These are phyloP conservation scores for Tenthredo notha DNA, from an alignment of 2,888 invertebrate genomes.

Conservation along the genomic window DNA sequence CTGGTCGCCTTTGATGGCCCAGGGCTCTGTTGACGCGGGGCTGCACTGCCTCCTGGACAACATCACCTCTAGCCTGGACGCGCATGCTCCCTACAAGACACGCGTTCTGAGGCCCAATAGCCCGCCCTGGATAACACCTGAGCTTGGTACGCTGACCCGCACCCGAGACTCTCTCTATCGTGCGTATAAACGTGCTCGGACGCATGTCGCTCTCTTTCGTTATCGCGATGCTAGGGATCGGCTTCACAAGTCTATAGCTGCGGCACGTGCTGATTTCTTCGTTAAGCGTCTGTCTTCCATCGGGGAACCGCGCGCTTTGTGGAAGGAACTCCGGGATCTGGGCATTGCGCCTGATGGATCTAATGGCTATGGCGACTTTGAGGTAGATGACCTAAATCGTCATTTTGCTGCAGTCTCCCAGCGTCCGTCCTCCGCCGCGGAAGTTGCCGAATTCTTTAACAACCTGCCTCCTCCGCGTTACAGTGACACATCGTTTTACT, in stretches of 20 bases:
- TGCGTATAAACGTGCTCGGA: background rate
- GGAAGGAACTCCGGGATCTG: background rate
- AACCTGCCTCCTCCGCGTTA: background rate
- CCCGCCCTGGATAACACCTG: background rate
- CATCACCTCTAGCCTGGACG: background rate
- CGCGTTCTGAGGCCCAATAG: background rate
- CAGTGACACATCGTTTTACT: background rate
- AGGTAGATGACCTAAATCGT: background rate
- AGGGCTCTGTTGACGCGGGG: background rate
- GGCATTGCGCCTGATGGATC: background rate
- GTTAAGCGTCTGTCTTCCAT: background rate
- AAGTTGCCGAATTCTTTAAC: background rate
- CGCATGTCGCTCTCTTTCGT: background rate
- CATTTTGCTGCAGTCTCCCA: background rate
- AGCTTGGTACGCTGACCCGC: background rate
- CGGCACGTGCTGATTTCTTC: background rate
- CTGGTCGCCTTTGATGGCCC: background rate
- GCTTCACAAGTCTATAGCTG: background rate
- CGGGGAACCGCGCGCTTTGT: background rate
- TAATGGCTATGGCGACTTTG: background rate
- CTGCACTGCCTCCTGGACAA: background rate
- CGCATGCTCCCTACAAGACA: background rate
- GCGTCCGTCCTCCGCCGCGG: background rate
- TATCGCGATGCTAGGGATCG: background rate
- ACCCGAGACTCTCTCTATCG: background rate